Evolutionary conservation across 2,888 invertebrate species (phyloP), one percentile per base, ranked within the genome.

Genomic region (Ophion obscuratus): DNA sequence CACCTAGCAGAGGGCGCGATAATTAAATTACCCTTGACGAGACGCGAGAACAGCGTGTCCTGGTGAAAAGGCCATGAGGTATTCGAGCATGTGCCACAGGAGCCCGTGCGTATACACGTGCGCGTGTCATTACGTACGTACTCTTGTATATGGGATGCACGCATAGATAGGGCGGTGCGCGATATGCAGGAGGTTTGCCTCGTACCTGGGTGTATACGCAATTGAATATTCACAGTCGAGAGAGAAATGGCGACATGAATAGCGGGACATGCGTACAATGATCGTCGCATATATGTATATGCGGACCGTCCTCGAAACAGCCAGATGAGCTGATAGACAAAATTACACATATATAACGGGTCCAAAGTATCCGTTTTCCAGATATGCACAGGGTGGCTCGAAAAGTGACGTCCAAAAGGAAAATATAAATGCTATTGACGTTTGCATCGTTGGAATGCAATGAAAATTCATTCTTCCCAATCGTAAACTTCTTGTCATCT

Each of bases 11-110:
- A 14, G 61, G 61, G 24, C 11, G 9, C 24, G 84, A 87, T 77
- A 78, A 91, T 81, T 90, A 89, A 91, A 92, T 92, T 90, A 91
- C 89, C 90, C 89, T 90, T 88, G 89, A 91, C 87, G 89, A 82
- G 75, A 71, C 61, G 71, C 68, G 78, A 73, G 80, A 67, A 59
- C 20, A 76, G 70, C 66, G 86, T 47, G 31, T 44, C 40, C n/a
- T 20, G 66, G 31, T 40, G 75, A 14, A 53, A 85, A 70, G 57
- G 74, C 81, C 70, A 74, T 70, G 79, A 80, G 79, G 75, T 61
- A 80, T 79, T 79, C 40, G 78, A 85, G 87, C 87, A 53, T 53
- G n/a, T n/a, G 44, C 44, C 74, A 62, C 44, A n/a, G 14, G 36
- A 31, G 67, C 36, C 57, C 36, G 44, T 31, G 61, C 62, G 64